Base-by-base conservation (phyloP, 2,888 invertebrate genomes). In the Sphecodes monilicornis region DNA sequence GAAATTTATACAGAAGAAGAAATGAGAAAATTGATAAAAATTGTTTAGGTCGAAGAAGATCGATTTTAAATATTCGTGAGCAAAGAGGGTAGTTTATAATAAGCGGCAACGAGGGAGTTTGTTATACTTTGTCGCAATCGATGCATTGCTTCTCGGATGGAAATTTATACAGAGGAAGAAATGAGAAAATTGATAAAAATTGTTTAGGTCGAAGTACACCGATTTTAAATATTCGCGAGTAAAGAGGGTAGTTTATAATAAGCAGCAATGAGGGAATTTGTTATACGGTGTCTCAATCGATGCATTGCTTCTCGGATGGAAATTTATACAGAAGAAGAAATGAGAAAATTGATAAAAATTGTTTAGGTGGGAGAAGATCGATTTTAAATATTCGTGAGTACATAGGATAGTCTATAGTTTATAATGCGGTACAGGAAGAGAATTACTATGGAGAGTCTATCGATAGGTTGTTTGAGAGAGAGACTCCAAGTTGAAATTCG, bases 401-500 rank as follows among this genome's bases (percentile, higher is more conserved):
- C 1, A 13, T 10, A 26, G 57, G 57, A 1, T 57, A 26, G 57
- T 26, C 26, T 57, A 26, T 18, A 46, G 57, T 26, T 57, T 57
- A 26, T 18, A 46, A 46, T 1, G 4, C 5, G 18, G 3, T 18
- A 1, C 16, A 46, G 1, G 16, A 18, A 5, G 11, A 13, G 18
- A 10, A 32, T 22, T 32, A 0, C 22, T n/a, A 32, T 22, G 36
- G 22, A 3, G 0, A 3, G 22, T 18, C 0, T 10, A 66, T 66
- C n/a, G 66, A 36, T 22, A n/a, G 32, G 36, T 32, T 22, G 36
- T 66, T 66, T 0, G 36, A 39, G 32, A 5, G 41, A 41, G 22
- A 57, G 5, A n/a, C 54, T n/a, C 6, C n/a, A 57, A n/a, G 22
- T 66, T 39, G 71, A 78, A 46, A 66, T 64, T 57, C 32, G 79